Evolutionary conservation across 2,888 invertebrate genomes (phyloP).

Genomic region (Sipha maydis): DNA sequence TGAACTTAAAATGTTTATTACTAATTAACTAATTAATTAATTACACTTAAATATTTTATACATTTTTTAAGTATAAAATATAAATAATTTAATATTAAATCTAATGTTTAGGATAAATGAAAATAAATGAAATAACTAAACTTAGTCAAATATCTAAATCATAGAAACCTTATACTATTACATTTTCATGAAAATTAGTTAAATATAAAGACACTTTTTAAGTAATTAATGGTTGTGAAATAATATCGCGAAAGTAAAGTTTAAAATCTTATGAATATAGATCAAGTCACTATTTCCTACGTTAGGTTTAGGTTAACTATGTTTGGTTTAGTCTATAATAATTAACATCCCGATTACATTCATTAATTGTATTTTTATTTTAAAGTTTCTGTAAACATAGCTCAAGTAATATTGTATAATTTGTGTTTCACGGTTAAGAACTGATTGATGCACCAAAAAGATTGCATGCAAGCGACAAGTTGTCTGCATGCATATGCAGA

Average conservation of each 20-base stretch:
- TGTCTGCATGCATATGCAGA: background rate
- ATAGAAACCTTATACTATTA: no score
- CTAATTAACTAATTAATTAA: no score
- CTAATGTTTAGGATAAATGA: no score
- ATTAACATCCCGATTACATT: background rate
- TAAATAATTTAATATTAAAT: no score
- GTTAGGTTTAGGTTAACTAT: background rate
- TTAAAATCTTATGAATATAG: background rate
- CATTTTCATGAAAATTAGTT: no score
- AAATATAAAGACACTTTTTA: no score
- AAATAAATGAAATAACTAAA: no score
- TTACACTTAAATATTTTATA: no score
- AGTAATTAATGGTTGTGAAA: background rate
- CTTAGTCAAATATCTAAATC: no score
- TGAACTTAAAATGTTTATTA: no score
- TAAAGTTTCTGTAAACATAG: background rate
- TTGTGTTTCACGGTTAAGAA: background rate
- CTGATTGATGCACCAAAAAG: constrained; percentile 10
- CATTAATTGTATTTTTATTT: background rate
- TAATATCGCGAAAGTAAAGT: background rate
- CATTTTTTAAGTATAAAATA: no score
- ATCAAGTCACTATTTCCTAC: background rate
- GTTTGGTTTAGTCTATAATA: background rate
- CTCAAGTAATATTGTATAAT: background rate
- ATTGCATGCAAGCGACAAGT: background rate